Conservation (phyloP, 2,797 vertebrate species). For the Anas georgica region DNA sequence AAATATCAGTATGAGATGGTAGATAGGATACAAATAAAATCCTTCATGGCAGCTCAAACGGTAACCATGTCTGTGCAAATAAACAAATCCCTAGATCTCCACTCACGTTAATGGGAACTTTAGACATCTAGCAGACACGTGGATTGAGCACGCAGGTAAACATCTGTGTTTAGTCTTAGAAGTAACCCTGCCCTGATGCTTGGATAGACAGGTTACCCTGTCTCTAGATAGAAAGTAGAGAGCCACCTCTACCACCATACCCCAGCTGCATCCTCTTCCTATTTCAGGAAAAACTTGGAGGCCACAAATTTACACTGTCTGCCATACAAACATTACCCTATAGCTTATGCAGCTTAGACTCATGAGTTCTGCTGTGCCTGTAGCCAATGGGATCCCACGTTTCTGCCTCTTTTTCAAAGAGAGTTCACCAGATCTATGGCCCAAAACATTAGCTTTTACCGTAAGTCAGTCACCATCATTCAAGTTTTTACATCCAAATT, state of each 20-base stretch:
- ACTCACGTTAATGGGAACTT: neutral
- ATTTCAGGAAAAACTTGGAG: neutral
- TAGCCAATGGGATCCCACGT: neutral
- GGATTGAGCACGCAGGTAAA: neutral
- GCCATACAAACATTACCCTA: neutral
- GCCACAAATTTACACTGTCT: neutral
- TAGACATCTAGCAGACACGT: neutral
- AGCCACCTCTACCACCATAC: neutral
- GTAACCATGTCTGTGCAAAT: neutral
- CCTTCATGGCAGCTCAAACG: neutral
- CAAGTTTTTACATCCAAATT: neutral
- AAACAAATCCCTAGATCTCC: neutral
- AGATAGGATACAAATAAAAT: neutral
- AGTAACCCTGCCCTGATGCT: neutral
- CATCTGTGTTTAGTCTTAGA: neutral
- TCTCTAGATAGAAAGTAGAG: neutral
- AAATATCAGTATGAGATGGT: neutral
- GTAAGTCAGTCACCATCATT: neutral
- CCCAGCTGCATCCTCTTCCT: neutral
- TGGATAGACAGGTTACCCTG: neutral
- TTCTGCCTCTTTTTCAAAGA: neutral
- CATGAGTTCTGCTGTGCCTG: neutral
- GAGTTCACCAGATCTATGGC: neutral
- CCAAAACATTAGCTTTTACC: neutral
- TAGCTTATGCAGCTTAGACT: neutral